A percentile compares a stretch with the other conserved stretches of the same genome.
These are phyloP conservation scores for Agrochola circellaris DNA, from an alignment of 2,888 invertebrate species.

Conservation along the genomic window DNA sequence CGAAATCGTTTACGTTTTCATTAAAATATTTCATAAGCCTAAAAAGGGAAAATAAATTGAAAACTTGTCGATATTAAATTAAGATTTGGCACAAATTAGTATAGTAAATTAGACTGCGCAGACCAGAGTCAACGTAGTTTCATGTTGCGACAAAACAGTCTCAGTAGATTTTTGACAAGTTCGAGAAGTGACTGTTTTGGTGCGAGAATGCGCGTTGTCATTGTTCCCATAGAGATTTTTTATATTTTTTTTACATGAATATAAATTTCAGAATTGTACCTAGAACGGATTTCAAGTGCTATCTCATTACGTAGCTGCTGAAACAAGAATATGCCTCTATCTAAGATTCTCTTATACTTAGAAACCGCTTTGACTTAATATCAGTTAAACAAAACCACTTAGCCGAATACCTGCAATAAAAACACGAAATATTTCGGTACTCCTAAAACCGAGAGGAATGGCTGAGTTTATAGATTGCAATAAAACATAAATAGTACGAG, in stretches of 20 bases:
- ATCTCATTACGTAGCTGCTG: too few species aligned
- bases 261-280: not conserved
- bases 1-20: conserved; percentile 56
- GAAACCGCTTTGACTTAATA: conserved; percentile 1
- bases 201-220: not conserved
- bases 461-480: conserved; percentile 57
- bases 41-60: conserved; percentile 36
- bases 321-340: not conserved
- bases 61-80: conserved; percentile 31
- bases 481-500: conserved; percentile 57
- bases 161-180: not conserved
- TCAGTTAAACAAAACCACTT: conserved; percentile 41
- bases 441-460: conserved; percentile 31
- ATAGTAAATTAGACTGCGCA: not conserved
- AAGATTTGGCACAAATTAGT: not conserved
- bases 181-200: not conserved
- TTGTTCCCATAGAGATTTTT: not conserved
- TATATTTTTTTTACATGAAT: not conserved
- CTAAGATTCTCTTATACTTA: not conserved
- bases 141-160: not conserved
- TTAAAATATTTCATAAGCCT: conserved; percentile 45
- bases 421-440: conserved; percentile 30
- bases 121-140: not conserved
- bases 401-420: conserved; percentile 21
- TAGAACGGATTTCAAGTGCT: not conserved